Evolutionary conservation across 2,888 invertebrate genomes (phyloP), one percentile per base, ranked within the genome.

Genomic region (Andrena chrysosceles): DNA sequence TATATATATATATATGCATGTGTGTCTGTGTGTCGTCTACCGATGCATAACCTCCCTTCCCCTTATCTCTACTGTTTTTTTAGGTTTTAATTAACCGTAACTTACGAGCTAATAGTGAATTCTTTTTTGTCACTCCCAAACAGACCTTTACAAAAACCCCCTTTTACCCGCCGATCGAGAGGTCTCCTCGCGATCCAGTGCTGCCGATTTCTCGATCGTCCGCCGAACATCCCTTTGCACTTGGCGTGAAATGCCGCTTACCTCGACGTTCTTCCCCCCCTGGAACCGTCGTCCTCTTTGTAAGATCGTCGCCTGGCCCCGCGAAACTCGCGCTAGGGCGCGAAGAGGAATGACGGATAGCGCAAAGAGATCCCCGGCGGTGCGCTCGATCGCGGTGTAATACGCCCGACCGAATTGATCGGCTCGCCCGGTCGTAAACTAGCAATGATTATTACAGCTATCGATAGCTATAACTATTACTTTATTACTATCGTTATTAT

Each of bases 91-190:
- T 83, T 90, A 90, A 87, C 81, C 85, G 89, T 90, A 89, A 88
- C 91, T 92, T 92, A 91, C 80, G 73, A 71, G 66, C 91, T 92
- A 92, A 87, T 92, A 92, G 91, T 92, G 87, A 88, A 89, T 90
- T 86, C 69, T 86, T 87, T 83, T 86, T 87, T 83, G 82, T 87
- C 82, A 56, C 79, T 84, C 63, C 77, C 83, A 76, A 85, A 52
- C 54, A 76, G 84, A 86, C 74, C 84, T 87, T 86, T 85, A 87
- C 83, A 83, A 69, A 69, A 77, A 77, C 70, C 73, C 69, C 70
- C 73, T 66, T 59, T 56, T 62, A 26, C 56, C 71, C 74, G 68
- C 48, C 74, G 67, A 82, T 72, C 82, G 74, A 79, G 70, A 67
- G 77, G 69, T 49, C 73, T 56, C 73, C 75, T 80, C 64, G 33